Conservation (phyloP, 2,797 vertebrate genomes). For the Zalophus californianus region DNA sequence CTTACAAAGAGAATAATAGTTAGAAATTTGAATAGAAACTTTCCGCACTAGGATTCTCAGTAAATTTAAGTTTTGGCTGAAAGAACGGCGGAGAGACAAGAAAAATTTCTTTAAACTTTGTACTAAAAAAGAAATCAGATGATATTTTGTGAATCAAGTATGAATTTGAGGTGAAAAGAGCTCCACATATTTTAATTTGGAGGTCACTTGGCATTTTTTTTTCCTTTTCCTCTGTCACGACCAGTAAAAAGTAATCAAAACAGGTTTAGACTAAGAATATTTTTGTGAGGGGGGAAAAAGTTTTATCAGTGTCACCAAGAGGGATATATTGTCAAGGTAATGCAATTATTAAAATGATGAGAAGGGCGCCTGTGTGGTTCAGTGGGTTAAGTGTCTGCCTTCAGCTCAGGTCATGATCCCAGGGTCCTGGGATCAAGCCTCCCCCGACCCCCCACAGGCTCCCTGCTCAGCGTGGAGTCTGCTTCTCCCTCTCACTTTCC, state of each 20-base stretch:
- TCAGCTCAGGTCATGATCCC: not conserved
- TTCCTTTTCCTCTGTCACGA: not conserved
- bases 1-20: slow-evolving; percentile 42
- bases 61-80: slow-evolving; percentile 51
- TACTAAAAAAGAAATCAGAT: not conserved
- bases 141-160: not conserved
- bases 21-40: slow-evolving; percentile 56
- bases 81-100: not conserved
- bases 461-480: not conserved
- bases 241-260: slow-evolving; percentile 29
- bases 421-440: not conserved
- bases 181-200: slow-evolving; percentile 29
- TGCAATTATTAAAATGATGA: not conserved
- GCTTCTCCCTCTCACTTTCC: not conserved
- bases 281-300: not conserved
- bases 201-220: not conserved
- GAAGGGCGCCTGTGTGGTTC: not conserved
- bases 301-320: slow-evolving; percentile 27
- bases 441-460: not conserved
- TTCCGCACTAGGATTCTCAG: not conserved
- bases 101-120: slow-evolving; percentile 26
- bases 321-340: not conserved
- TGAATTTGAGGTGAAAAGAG: slow-evolving; percentile 13
- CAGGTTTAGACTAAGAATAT: slow-evolving; percentile 2
- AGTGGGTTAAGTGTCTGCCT: not conserved